Evolutionary conservation across 2,797 vertebrate species (phyloP).

Genomic region (Danio aesculapii): DNA sequence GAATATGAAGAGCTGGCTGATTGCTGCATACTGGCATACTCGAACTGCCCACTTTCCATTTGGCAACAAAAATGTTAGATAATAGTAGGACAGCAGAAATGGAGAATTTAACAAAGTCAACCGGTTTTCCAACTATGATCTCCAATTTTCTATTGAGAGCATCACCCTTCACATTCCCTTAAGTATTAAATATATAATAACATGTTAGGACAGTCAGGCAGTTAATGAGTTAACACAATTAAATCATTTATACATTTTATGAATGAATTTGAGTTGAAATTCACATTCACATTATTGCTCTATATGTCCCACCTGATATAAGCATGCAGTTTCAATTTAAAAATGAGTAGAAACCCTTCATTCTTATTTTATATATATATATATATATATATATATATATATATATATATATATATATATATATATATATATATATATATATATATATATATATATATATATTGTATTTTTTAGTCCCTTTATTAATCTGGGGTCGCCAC

Average conservation of each 20-base stretch:
- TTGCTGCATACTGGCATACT: not conserved
- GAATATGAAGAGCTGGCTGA: not conserved
- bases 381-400: too few relatives aligned
- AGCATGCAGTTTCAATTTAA: too few relatives aligned
- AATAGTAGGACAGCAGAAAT: not conserved
- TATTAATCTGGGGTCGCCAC: too few relatives aligned
- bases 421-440: too few relatives aligned
- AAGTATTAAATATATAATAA: not conserved
- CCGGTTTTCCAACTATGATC: not conserved
- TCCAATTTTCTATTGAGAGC: not conserved
- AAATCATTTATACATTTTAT: not conserved
- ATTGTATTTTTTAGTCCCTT: too few relatives aligned
- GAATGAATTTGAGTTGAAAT: not conserved
- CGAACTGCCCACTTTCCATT: not conserved
- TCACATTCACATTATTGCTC: too few relatives aligned
- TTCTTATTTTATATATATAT: too few relatives aligned
- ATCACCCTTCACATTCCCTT: not conserved
- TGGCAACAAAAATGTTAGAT: not conserved
- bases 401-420: too few relatives aligned
- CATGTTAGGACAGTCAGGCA: not conserved
- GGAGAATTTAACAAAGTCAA: not conserved
- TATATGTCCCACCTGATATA: too few relatives aligned
- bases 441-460: too few relatives aligned
- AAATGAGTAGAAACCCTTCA: too few relatives aligned
- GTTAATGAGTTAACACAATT: not conserved